These are phyloP conservation scores for Corynorhinus townsendii DNA, from an alignment of 2,113 vertebrate species.

Conservation along the genomic window DNA sequence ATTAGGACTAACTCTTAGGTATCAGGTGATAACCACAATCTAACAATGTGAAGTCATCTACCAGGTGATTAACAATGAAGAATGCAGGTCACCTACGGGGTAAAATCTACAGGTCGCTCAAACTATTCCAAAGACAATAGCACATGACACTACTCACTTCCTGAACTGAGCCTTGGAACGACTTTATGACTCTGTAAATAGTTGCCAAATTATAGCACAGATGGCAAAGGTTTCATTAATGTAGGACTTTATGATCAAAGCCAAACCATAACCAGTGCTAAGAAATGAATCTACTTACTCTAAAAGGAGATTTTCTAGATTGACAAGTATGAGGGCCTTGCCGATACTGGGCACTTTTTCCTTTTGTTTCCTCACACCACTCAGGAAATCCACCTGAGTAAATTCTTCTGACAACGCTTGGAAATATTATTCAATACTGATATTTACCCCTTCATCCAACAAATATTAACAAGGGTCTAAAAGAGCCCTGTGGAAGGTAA, in stretches of 20 bases:
- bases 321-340: not conserved
- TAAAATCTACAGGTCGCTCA: constrained; percentile 12
- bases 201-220: not conserved
- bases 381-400: not conserved
- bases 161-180: not conserved
- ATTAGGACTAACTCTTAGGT: not conserved
- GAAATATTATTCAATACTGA: not conserved
- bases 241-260: not conserved
- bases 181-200: not conserved
- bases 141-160: constrained; percentile 45
- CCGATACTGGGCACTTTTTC: not conserved
- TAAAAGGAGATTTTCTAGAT: not conserved
- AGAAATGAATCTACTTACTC: not conserved
- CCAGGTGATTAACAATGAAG: constrained; percentile 16
- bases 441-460: not conserved
- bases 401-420: constrained; percentile 4
- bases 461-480: not conserved
- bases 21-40: not conserved
- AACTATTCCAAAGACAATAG: not conserved
- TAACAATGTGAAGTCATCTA: constrained; percentile 28
- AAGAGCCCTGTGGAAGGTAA: not conserved
- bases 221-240: not conserved
- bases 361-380: not conserved
- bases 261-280: not conserved
- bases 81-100: constrained; percentile 34